Evolutionary conservation across 1,140 invertebrate species (phyloP).

Genomic region (Conus ventricosus): DNA sequence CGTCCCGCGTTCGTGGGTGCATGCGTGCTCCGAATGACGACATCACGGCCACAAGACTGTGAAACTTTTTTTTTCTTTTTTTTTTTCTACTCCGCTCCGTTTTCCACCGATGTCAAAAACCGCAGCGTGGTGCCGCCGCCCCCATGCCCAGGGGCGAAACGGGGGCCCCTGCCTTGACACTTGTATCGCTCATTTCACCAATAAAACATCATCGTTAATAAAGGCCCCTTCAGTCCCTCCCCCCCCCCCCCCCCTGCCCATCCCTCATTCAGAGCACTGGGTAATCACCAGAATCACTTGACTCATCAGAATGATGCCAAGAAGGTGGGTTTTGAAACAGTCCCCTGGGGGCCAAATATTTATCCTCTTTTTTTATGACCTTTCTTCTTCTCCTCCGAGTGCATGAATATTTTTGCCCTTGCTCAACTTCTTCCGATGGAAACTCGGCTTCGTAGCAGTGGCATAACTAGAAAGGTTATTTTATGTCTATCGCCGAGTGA

Average conservation of each 20-base stretch:
- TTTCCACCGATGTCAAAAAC: neutral
- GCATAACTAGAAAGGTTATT: no score
- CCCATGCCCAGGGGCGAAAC: slow-evolving; percentile 5
- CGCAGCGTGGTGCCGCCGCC: neutral
- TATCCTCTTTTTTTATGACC: neutral
- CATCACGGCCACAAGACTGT: no score
- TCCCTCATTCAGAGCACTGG: neutral
- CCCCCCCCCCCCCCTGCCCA: neutral
- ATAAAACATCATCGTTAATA: slow-evolving; percentile 20
- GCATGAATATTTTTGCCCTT: neutral
- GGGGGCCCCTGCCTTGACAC: neutral
- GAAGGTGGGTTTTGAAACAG: neutral
- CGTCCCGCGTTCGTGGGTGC: no score
- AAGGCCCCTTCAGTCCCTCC: neutral
- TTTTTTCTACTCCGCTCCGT: neutral
- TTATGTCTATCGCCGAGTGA: no score
- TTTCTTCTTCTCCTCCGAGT: neutral
- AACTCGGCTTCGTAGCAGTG: no score
- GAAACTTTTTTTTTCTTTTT: no score
- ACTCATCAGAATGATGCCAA: slow-evolving; percentile 1
- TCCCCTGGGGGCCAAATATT: neutral
- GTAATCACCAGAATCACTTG: slow-evolving; percentile 15
- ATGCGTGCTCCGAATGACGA: no score
- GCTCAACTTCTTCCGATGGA: neutral
- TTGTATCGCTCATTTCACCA: slow-evolving; percentile 16